Base-by-base conservation (phyloP, 1,140 invertebrate species). In the Brachionus plicatilis region DNA sequence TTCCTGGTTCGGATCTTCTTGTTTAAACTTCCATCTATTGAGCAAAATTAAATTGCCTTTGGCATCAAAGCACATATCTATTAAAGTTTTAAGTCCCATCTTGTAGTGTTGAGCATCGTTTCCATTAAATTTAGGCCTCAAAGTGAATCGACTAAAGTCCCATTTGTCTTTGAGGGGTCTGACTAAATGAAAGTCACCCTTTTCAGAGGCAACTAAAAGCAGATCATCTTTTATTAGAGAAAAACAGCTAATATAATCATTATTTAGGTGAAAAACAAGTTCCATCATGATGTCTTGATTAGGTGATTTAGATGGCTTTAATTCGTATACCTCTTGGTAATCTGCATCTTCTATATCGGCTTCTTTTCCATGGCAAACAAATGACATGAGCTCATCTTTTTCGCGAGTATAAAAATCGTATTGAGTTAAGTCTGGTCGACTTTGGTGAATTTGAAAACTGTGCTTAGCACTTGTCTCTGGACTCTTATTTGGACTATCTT, bases 381-480 rank as follows among this genome's bases (percentile, higher is more conserved):
- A 65, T 17, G 79, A 82, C 33, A 60, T 65, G 8, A 82, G 53
- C 9, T 82, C 79, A 41, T 82, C 79, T 60, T 65, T 60, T 65
- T 82, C 79, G 27, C 53, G 53, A 6, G 53, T 65, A 20, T 82
- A 82, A 20, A 82, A 82, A 60, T 82, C 79, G 20, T 82, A 82
- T 29, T 82, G 20, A 12, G 72, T 47, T 27, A 50, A 37, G 43
- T 76, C 72, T 3, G 72, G 72, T 50, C 20, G 43, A 50, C 47
- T 76, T 50, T 76, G 72, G 27, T 76, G 72, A 50, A 76, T 76
- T 27, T 76, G 72, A 76, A 76, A 76, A 50, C 72, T 76, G 27
- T 76, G 43, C 27, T 50, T 76, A 12, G 43, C 72, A 76, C 27
- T 76, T 27, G 72, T 47, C 5, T 76, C 72, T 50, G 45, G 41